Evolutionary conservation across 2,113 vertebrate genomes (phyloP).

Genomic region (Mugil cephalus): DNA sequence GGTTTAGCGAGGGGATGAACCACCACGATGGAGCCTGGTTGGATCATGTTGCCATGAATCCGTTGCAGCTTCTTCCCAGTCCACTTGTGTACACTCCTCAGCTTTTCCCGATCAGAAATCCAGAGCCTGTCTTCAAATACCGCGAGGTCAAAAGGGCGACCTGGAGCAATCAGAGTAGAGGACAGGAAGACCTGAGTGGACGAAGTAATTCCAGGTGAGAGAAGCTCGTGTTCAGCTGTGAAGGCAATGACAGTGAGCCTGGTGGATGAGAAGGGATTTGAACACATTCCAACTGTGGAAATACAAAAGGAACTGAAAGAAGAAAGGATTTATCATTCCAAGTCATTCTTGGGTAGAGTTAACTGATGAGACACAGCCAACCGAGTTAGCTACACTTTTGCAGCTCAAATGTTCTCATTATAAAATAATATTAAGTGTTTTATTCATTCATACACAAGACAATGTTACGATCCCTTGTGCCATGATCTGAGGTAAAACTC

Average conservation of each 20-base stretch:
- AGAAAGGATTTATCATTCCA: no score
- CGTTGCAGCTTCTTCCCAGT: conserved; percentile 84
- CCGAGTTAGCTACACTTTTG: no score
- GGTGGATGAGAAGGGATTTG: not conserved
- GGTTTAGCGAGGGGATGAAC: conserved; percentile 93
- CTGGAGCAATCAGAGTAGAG: conserved; percentile 73
- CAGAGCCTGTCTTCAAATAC: conserved; percentile 93
- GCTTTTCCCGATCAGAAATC: conserved; percentile 88
- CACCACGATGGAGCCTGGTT: conserved; percentile 90
- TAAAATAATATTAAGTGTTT: no score
- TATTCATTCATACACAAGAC: not conserved
- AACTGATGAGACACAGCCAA: no score
- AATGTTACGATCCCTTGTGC: no score
- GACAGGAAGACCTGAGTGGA: not conserved
- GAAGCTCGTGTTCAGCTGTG: not conserved
- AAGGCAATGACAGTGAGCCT: not conserved
- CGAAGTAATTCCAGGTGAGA: not conserved
- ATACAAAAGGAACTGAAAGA: no score
- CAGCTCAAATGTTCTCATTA: no score
- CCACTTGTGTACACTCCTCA: conserved; percentile 89
- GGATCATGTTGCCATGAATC: conserved; percentile 87
- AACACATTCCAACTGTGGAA: no score
- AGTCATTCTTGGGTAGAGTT: no score
- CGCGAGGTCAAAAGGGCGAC: conserved; percentile 87
- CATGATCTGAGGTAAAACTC: no score